Percentiles rank a stretch among this genome's conserved stretches.
Evolutionary conservation across 2,888 invertebrate species (phyloP).

Genomic region (Cephus pulcher): DNA sequence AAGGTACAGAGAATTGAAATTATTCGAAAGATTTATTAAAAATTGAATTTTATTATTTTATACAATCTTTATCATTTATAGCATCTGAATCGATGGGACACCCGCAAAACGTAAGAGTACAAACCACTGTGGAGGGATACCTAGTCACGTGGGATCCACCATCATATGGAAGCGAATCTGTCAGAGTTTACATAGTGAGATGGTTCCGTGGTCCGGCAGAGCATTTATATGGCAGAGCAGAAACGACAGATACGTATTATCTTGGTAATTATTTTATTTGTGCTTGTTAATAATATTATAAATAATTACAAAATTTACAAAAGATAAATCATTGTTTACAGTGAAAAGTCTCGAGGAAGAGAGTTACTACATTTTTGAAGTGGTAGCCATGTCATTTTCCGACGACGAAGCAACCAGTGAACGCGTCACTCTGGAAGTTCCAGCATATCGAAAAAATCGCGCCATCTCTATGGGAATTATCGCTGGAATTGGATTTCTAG

Average conservation of each 20-base stretch:
- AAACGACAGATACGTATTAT: conserved; percentile 78
- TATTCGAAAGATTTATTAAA: neutral
- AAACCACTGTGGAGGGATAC: conserved; percentile 80
- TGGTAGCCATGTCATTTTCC: conserved; percentile 74
- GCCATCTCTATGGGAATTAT: conserved; percentile 79
- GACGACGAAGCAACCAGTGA: conserved; percentile 75
- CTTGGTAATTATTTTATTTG: conserved; percentile 62
- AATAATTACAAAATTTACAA: neutral
- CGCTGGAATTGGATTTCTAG: conserved; percentile 76
- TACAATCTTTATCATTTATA: conserved; percentile 13
- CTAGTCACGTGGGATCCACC: conserved; percentile 82
- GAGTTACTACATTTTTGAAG: conserved; percentile 79
- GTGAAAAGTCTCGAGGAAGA: conserved; percentile 81
- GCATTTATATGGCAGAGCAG: conserved; percentile 74
- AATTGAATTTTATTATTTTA: neutral
- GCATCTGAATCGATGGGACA: conserved; percentile 69
- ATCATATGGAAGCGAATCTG: conserved; percentile 69
- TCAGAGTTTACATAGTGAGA: conserved; percentile 75
- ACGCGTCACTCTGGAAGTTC: conserved; percentile 75
- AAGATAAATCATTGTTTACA: conserved; percentile 53
- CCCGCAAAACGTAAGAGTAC: conserved; percentile 78
- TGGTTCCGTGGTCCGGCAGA: conserved; percentile 77
- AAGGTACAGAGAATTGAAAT: conserved; percentile 36
- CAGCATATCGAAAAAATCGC: conserved; percentile 77
- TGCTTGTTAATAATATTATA: neutral